Evolutionary conservation across 2,797 vertebrate species (phyloP), one percentile per base, ranked within the genome.

Genomic region (Sparidentex hasta): DNA sequence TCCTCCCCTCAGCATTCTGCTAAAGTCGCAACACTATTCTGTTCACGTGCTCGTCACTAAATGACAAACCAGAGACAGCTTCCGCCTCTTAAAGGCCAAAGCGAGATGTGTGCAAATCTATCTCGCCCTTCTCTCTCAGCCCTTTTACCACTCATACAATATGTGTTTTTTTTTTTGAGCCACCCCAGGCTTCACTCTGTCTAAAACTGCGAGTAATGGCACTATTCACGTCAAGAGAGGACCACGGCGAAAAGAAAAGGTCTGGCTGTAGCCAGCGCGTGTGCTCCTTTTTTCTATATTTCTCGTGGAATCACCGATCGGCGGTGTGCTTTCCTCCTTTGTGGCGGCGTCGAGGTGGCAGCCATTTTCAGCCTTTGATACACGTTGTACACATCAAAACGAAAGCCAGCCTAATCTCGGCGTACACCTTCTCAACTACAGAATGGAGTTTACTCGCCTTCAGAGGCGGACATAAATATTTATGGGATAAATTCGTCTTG

Each of bases 1-100:
- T 16, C 16, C n/a, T 7, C 43, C 57, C 78, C 58, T 54, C 27
- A 51, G 74, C 65, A 54, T 78, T 83, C 80, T 62, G 72, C 62
- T 74, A 55, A 85, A 90, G 89, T 88, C 90, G 81, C 71, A 78
- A 87, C 86, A 83, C 84, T 65, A 90, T 91, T 89, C 90, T 58
- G 88, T 84, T 81, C 94, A 93, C 89, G 88, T 90, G 91, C 90
- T 88, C 88, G 68, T 93, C 89, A 87, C 90, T 89, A 90, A 93
- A 93, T 93, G 93, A 93, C 93, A 92, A 94, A 92, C 82, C 91
- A 51, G 68, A 92, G 87, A 88, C 90, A 86, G 87, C 89, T 81
- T 89, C 87, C 67, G 85, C 85, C 83, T 90, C 82, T 88, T 91
- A 93, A 94, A 93, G 92, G 93, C 91, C 92, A 93, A 83, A 86